These are phyloP conservation scores for Thymelicus sylvestris DNA, from an alignment of 2,888 invertebrate species.

Conservation along the genomic window DNA sequence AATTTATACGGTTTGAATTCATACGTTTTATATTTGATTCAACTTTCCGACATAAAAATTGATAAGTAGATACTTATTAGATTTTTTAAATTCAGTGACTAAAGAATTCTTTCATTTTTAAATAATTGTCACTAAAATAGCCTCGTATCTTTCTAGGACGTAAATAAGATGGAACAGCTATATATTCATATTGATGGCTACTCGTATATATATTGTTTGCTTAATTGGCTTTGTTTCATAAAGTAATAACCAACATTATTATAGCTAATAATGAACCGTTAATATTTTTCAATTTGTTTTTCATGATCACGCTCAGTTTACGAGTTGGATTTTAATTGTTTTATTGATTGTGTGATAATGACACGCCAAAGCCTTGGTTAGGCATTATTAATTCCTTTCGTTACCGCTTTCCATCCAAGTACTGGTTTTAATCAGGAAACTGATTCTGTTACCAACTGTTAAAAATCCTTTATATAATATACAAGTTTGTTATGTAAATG, in stretches of 20 bases:
- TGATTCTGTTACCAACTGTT: slow-evolving; percentile 1
- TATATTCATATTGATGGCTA: too few relatives aligned
- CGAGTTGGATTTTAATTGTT: not conserved
- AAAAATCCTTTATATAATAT: slow-evolving; percentile 44
- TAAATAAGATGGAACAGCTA: too few relatives aligned
- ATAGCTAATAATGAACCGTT: slow-evolving; percentile 38
- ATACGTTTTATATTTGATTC: too few relatives aligned
- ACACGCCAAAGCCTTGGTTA: not conserved
- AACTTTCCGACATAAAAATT: too few relatives aligned
- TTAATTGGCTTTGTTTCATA: slow-evolving; percentile 46
- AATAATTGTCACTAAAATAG: not conserved
- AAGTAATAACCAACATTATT: slow-evolving; percentile 35
- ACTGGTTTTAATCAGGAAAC: slow-evolving; percentile 23
- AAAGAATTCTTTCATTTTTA: not conserved
- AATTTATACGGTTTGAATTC: too few relatives aligned
- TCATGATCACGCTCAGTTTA: not conserved
- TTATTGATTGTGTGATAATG: not conserved
- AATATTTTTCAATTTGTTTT: slow-evolving; percentile 33
- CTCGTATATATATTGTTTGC: not conserved
- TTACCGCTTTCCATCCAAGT: not conserved
- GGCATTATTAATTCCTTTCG: not conserved
- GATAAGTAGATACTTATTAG: not conserved
- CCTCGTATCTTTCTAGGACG: not conserved
- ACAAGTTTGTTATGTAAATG: slow-evolving; percentile 46
- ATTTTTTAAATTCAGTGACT: not conserved